Evolutionary conservation across 2,113 vertebrate species (phyloP), one percentile per base, ranked within the genome.

Genomic region (Podarcis raffonei): DNA sequence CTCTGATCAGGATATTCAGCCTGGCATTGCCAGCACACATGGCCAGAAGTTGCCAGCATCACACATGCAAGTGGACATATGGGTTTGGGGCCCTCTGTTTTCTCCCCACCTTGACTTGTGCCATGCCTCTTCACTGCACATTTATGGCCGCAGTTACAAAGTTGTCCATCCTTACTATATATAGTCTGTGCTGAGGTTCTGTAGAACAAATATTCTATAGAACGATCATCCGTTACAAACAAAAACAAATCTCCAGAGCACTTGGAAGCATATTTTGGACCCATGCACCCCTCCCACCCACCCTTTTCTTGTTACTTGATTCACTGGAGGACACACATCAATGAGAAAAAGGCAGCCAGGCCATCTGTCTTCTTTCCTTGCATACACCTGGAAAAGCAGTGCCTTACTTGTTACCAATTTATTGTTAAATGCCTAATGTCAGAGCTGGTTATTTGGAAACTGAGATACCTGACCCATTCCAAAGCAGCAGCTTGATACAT

Each of bases 381-480:
- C 75, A 39, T 25, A 32, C 20, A 75, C 18, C 18, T 42, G 78
- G 5, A 37, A 74, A 81, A 18, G n/a, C 82, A 48, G 5, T 71
- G 18, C 42, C 82, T 88, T 89, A 53, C 0, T 2, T 22, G 69
- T 42, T 1, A 0, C 35, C 4, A 27, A 6, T 69, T 77, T 84
- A 16, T 85, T 80, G 89, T 27, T 65, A 30, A 30, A 78, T 82
- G 0, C 86, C 93, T 71, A 25, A n/a, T 88, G 81, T 80, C 87
- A 92, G 59, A 75, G 57, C 71, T 39, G 48, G 79, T 75, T 3
- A 42, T 53, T 48, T 62, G 81, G 30, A 88, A 35, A 76, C 39
- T 89, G 89, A 25, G 18, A 82, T 77, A 89, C 42, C 37, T 68
- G 13, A 30, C 80, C 90, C 89, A 23, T 94, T 94, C 88, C 77